Conservation (phyloP, 2,797 vertebrate species). For the Hydrophis major region DNA sequence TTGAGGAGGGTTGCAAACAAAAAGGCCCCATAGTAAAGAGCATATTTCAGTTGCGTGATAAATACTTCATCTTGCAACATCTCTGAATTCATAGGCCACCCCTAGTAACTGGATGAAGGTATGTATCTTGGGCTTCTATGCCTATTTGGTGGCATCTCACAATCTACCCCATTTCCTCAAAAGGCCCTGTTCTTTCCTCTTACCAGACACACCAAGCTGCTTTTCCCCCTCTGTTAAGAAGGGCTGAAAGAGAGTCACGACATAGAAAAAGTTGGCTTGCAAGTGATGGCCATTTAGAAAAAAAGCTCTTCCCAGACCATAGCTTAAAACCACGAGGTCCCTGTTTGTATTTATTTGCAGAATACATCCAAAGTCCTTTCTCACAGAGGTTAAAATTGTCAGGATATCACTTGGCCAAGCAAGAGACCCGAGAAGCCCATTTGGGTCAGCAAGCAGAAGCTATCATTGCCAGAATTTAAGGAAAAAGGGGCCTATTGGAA, state of each 20-base stretch:
- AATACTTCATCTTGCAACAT: background rate
- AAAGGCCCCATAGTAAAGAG: background rate
- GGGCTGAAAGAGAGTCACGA: background rate
- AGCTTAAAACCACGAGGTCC: background rate
- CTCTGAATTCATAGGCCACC: background rate
- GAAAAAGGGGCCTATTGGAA: background rate
- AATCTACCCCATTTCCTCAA: background rate
- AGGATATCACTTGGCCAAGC: background rate
- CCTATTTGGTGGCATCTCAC: background rate
- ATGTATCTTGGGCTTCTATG: background rate
- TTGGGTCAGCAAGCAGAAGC: background rate
- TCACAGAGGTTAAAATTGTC: background rate
- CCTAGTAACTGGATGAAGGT: background rate
- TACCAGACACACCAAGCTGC: background rate
- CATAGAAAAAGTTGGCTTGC: background rate
- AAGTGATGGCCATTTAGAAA: background rate
- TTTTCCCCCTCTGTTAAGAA: background rate
- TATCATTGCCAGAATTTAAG: background rate
- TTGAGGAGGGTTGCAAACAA: background rate
- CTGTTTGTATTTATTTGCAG: background rate
- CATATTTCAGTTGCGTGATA: background rate
- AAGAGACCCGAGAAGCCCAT: background rate
- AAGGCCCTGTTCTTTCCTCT: background rate
- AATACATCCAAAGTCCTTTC: background rate
- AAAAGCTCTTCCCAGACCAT: background rate